Evolutionary conservation across 2,888 invertebrate genomes (phyloP).

Genomic region (Chaetogeoica ovagalla): DNA sequence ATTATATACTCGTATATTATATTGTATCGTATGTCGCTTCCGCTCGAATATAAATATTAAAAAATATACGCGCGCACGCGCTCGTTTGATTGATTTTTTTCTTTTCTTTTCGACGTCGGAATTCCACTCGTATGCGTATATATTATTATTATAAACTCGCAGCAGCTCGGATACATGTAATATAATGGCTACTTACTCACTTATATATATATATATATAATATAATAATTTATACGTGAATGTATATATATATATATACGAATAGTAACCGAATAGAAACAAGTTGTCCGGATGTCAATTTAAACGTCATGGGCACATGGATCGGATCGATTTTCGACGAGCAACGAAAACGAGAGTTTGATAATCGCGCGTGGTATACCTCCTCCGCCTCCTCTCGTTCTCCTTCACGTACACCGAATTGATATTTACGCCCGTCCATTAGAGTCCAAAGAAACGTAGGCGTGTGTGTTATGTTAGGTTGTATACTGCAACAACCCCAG

Average conservation of each 20-base stretch:
- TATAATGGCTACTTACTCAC: conserved; percentile 18
- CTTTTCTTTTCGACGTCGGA: neutral
- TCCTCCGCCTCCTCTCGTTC: too few species aligned
- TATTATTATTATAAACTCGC: too few species aligned
- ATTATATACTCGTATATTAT: too few species aligned
- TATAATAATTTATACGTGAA: neutral
- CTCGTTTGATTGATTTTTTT: conserved; percentile 22
- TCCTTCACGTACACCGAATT: neutral
- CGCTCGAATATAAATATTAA: too few species aligned
- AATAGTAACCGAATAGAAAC: too few species aligned
- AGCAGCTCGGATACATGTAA: neutral
- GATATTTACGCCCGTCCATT: conserved; percentile 12
- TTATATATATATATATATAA: too few species aligned
- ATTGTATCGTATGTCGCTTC: too few species aligned
- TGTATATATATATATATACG: too few species aligned
- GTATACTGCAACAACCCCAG: neutral
- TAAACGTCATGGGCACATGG: conserved; percentile 34
- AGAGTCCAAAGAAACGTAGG: conserved; percentile 36
- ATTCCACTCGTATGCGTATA: neutral
- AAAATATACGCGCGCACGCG: neutral
- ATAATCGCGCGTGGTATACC: neutral
- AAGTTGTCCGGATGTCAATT: conserved; percentile 46
- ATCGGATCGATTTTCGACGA: conserved; percentile 26
- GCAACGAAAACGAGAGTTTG: conserved; percentile 1
- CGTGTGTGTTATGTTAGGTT: neutral